A percentile compares a stretch with the other conserved stretches of the same genome.
These are phyloP conservation scores for Strongylocentrotus purpuratus DNA, from an alignment of 35 echinoderm and acorn worm species.

Conservation along the genomic window DNA sequence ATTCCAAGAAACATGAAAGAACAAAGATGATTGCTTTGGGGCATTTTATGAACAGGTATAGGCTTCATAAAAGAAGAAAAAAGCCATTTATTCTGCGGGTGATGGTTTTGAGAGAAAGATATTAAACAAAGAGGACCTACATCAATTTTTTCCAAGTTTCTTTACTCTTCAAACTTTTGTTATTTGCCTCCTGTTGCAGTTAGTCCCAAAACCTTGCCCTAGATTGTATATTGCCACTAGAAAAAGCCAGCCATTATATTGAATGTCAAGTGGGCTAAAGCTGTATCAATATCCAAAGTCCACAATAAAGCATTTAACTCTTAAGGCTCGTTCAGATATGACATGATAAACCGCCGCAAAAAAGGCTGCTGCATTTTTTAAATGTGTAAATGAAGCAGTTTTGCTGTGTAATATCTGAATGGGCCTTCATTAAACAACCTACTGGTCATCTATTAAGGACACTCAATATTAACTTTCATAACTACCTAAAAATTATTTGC, in stretches of 20 bases:
- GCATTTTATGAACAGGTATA: not conserved
- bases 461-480: not conserved
- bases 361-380: too few species aligned
- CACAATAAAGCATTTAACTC: not conserved
- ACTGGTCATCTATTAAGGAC: not conserved
- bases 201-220: not conserved
- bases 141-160: not conserved
- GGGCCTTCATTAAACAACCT: not conserved
- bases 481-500: not conserved
- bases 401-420: too few species aligned
- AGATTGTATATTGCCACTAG: not conserved
- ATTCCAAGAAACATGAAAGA: not conserved
- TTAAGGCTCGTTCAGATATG: too few species aligned
- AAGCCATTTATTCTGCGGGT: too few species aligned
- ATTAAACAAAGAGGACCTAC: too few species aligned
- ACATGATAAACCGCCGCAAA: too few species aligned
- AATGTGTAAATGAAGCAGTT: too few species aligned
- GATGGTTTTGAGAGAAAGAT: too few species aligned
- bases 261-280: not conserved
- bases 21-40: not conserved
- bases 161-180: not conserved
- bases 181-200: not conserved
- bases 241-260: not conserved
- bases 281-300: constrained; percentile 3
- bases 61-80: not conserved